A percentile compares a stretch with the other conserved stretches of the same genome.
phyloP scores from a whole-genome alignment of 2,797 vertebrate species.

The Alfaro cultratus region DNA sequence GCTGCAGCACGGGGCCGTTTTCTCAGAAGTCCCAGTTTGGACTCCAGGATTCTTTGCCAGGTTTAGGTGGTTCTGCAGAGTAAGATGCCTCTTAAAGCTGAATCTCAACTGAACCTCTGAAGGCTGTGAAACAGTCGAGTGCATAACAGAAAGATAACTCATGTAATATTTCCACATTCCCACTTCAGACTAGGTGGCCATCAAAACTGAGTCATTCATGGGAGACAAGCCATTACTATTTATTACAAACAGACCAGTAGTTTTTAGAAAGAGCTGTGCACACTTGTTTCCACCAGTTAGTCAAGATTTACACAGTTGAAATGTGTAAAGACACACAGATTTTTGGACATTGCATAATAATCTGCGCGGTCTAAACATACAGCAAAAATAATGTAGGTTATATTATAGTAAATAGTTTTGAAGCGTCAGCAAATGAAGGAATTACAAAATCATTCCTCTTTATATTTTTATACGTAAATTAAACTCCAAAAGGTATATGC shows the following conservation, averaged over 20 bases:
- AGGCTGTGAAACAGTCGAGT: constrained; percentile 56
- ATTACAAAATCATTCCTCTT: neutral
- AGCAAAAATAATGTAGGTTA: neutral
- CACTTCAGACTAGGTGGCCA: constrained; percentile 53
- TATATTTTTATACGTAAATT: neutral
- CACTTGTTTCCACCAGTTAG: constrained; percentile 28
- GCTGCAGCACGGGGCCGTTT: constrained; percentile 31
- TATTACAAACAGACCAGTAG: constrained; percentile 81
- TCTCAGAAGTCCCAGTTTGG: constrained; percentile 62
- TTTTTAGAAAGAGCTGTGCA: constrained; percentile 81
- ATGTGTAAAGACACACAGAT: neutral
- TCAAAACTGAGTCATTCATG: constrained; percentile 62
- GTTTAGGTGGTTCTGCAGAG: constrained; percentile 57
- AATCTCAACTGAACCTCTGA: constrained; percentile 46
- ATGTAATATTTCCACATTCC: constrained; percentile 58
- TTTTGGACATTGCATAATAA: neutral
- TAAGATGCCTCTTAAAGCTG: constrained; percentile 58
- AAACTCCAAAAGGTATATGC: neutral
- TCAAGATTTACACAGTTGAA: constrained; percentile 1
- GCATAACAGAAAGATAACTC: constrained; percentile 64
- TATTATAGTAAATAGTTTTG: neutral
- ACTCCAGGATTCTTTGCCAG: constrained; percentile 50
- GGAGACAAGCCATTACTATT: constrained; percentile 85
- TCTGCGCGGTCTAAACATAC: neutral
- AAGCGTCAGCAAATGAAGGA: neutral